Conservation (phyloP, 2,888 invertebrate genomes). For the Papilio elwesi region DNA sequence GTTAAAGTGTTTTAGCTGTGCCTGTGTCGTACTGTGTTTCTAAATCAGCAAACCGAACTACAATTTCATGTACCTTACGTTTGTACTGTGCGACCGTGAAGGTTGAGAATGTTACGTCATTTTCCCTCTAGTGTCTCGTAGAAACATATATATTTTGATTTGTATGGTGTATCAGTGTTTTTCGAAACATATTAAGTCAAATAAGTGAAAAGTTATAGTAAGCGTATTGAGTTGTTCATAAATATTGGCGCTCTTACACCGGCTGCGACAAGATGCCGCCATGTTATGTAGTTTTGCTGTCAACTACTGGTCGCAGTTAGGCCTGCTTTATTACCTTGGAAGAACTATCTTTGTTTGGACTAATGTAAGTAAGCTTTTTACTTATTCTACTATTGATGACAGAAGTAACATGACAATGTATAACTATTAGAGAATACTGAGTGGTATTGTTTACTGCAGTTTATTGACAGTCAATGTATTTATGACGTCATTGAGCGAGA, state of each 20-base stretch:
- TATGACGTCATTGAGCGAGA: conserved; percentile 76
- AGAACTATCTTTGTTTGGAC: conserved; percentile 53
- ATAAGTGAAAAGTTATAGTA: conserved; percentile 56
- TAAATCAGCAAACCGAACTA: conserved; percentile 52
- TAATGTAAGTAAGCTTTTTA: conserved; percentile 58
- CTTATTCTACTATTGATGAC: conserved; percentile 35
- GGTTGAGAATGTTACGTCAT: conserved; percentile 85
- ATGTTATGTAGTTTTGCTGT: conserved; percentile 83
- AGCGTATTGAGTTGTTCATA: conserved; percentile 64
- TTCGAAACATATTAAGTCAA: conserved; percentile 56
- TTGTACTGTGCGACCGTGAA: conserved; percentile 82
- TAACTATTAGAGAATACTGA: conserved; percentile 37
- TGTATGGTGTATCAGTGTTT: conserved; percentile 63
- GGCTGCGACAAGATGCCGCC: conserved; percentile 82
- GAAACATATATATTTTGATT: conserved; percentile 68
- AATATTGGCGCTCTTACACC: conserved; percentile 68
- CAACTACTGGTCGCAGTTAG: conserved; percentile 73
- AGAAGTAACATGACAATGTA: conserved; percentile 16
- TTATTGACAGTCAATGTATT: conserved; percentile 79
- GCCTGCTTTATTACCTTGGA: conserved; percentile 59
- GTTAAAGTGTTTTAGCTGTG: conserved; percentile 54
- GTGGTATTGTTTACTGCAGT: conserved; percentile 74
- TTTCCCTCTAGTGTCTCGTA: conserved; percentile 78
- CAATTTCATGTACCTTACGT: conserved; percentile 66
- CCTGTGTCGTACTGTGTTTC: conserved; percentile 52